Conservation (phyloP, 1,140 invertebrate genomes). For the Drosophila busckii region DNA sequence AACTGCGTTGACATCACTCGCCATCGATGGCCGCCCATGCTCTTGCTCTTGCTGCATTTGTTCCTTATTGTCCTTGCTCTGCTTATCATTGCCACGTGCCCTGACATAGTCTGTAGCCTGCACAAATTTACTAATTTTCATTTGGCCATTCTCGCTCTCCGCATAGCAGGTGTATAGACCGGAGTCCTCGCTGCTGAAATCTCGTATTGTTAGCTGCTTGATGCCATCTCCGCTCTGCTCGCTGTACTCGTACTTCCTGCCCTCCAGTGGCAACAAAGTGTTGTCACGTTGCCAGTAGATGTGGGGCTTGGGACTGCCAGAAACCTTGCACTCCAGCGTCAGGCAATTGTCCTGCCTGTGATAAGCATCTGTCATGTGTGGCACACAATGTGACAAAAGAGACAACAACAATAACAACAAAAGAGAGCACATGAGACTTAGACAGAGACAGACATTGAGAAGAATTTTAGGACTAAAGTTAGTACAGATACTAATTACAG, state of each 20-base stretch:
- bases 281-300: slow-evolving; percentile 92
- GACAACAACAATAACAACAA: slow-evolving; percentile 43
- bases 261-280: slow-evolving; percentile 79
- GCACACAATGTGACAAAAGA: slow-evolving; percentile 33
- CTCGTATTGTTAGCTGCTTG: slow-evolving; percentile 58
- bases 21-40: not conserved
- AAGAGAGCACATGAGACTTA: not conserved
- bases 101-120: slow-evolving; percentile 65
- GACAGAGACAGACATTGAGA: no score
- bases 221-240: slow-evolving; percentile 56
- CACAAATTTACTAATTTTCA: slow-evolving; percentile 76
- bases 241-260: slow-evolving; percentile 79
- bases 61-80: slow-evolving; percentile 35
- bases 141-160: slow-evolving; percentile 70
- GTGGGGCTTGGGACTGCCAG: slow-evolving; percentile 67
- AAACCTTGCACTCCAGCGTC: slow-evolving; percentile 71
- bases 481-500: no score
- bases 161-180: slow-evolving; percentile 74
- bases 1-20: slow-evolving; percentile 1
- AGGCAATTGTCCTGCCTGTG: slow-evolving; percentile 63
- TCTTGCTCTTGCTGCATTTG: slow-evolving; percentile 36
- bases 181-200: slow-evolving; percentile 47
- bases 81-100: slow-evolving; percentile 40
- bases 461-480: slow-evolving; percentile 8
- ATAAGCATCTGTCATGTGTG: slow-evolving; percentile 66